phyloP scores from a whole-genome alignment of 92 coral and sea anemone genomes.

The Paragorgia papillata region DNA sequence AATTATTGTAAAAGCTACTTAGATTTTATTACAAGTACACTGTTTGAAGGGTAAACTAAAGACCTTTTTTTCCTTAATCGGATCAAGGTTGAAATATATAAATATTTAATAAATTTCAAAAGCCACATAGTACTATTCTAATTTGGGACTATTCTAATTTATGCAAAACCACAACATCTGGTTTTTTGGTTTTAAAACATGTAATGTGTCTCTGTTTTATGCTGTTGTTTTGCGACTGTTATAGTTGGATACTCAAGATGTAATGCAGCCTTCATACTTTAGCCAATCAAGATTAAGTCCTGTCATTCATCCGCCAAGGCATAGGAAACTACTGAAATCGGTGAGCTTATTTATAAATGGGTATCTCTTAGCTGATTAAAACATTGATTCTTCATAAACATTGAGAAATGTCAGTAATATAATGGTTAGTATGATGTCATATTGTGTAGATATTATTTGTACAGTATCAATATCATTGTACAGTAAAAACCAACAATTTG shows the following conservation, averaged over 20 bases:
- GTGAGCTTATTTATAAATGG: constrained; percentile 5
- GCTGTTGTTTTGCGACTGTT: too few relatives aligned
- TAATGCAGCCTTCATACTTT: constrained; percentile 11
- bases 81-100: background rate
- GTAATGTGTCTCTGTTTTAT: background rate
- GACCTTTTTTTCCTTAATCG: too few relatives aligned
- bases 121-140: constrained; percentile 21
- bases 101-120: background rate
- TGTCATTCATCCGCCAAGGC: background rate
- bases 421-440: too few relatives aligned
- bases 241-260: constrained; percentile 20
- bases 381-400: too few relatives aligned
- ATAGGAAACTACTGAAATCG: background rate
- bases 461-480: too few relatives aligned
- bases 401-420: too few relatives aligned
- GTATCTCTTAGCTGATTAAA: too few relatives aligned
- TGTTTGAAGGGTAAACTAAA: too few relatives aligned
- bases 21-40: too few relatives aligned
- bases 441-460: too few relatives aligned
- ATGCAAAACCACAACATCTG: background rate
- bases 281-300: constrained; percentile 4
- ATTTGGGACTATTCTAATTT: background rate
- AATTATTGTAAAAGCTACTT: too few relatives aligned
- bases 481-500: too few relatives aligned
- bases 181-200: background rate